phyloP scores from a whole-genome alignment of 2,888 invertebrate species.

The Macrophya alboannulata region DNA sequence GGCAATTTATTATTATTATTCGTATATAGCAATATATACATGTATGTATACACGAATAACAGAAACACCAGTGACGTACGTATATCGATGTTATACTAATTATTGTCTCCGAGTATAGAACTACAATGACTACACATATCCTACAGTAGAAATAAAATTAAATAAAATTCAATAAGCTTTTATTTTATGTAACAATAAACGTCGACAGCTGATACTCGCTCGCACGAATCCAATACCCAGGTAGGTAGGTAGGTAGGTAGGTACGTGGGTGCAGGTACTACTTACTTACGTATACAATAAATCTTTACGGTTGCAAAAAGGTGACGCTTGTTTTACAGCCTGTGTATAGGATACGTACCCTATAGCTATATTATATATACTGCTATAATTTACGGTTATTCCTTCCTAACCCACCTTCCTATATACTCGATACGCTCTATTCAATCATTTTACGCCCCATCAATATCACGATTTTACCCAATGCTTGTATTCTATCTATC shows the following conservation, averaged over 20 bases:
- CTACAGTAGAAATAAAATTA: neutral
- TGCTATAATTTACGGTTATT: neutral
- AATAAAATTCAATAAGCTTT: constrained; percentile 2
- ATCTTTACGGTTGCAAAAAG: constrained; percentile 33
- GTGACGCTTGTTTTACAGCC: constrained; percentile 26
- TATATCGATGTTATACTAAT: neutral
- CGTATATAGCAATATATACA: too few relatives aligned
- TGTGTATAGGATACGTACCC: constrained; percentile 1
- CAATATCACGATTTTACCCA: constrained; percentile 10
- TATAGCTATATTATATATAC: neutral
- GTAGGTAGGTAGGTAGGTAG: neutral
- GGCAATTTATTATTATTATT: constrained; percentile 25
- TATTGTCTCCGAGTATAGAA: neutral
- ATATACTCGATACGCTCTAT: neutral
- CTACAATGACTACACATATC: neutral
- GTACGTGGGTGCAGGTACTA: neutral
- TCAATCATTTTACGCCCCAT: constrained; percentile 15
- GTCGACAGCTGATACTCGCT: neutral
- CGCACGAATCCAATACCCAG: neutral
- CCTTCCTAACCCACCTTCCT: neutral
- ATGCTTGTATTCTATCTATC: neutral
- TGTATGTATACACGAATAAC: neutral
- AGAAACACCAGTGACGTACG: neutral
- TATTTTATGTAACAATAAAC: constrained; percentile 33
- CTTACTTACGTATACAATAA: constrained; percentile 8